Base-by-base conservation (phyloP, 2,113 vertebrate species). In the Sapayoa aenigma region DNA sequence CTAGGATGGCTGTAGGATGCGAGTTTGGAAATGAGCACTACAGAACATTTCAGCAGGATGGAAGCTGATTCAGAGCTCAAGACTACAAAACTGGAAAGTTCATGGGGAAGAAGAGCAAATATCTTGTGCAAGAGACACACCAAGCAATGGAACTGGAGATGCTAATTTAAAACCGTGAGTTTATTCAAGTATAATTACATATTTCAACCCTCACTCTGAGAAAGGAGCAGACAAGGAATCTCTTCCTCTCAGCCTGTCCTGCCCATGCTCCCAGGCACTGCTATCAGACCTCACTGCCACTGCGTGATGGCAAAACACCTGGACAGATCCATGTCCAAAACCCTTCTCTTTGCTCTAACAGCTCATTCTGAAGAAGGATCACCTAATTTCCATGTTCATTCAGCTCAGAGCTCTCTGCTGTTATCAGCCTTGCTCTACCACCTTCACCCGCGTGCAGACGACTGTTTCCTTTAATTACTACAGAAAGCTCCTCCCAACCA, bases 381-480 rank as follows among this genome's bases (percentile, higher is more conserved):
- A 76, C 82, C 87, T 87, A 2, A 92, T 96, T 96, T 92, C 87
- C 91, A 87, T 11, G 74, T 63, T 90, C 80, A 72, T 56, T 73
- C 74, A 92, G 81, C 92, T 92, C 86, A 27, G 49, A 94, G 86
- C 84, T 89, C 88, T 93, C 58, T 58, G 89, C 95, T 77, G 66
- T 79, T 94, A 93, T 73, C 95, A 95, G 92, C 81, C 89, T 84
- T 23, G 1, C 89, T 89, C 84, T 93, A 94, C 89, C 84, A 87
- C 96, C 59, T 89, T 6, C 89, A 89, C 86, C 46, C 24, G 77
- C 21, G 3, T 11, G 69, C 2, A 80, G 94, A 91, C 24, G 81
- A 92, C 92, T 95, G 89, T 69, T 93, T 19, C 49, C 42, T 94
- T 94, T 96, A 96, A 96, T 96, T 94, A 89, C 89, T 89, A 95